These are phyloP conservation scores for Apis dorsata DNA, from an alignment of 1,140 invertebrate genomes.

Conservation along the genomic window DNA sequence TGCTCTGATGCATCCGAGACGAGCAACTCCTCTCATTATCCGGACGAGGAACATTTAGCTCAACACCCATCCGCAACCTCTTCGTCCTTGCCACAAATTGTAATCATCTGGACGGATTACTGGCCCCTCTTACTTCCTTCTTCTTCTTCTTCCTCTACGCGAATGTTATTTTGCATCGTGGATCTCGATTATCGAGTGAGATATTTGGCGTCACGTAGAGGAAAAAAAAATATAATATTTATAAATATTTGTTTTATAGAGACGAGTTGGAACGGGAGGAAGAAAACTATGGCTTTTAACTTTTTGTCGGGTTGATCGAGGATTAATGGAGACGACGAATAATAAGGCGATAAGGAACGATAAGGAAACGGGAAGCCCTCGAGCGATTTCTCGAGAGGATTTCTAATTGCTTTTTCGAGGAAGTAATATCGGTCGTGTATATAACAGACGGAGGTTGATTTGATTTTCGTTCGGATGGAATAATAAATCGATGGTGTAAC, in stretches of 20 bases:
- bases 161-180: not conserved
- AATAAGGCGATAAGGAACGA: not conserved
- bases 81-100: constrained; percentile 47
- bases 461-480: not conserved
- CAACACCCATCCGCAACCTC: constrained; percentile 39
- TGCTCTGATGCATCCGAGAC: constrained; percentile 42
- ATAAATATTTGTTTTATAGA: not conserved
- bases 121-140: not conserved
- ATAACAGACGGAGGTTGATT: not conserved
- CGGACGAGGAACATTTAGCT: constrained; percentile 50
- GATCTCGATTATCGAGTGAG: constrained; percentile 39
- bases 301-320: not conserved
- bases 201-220: constrained; percentile 13
- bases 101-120: constrained; percentile 47
- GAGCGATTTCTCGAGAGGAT: no score
- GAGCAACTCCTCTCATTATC: constrained; percentile 56
- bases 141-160: not conserved
- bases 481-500: not conserved
- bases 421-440: not conserved
- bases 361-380: not conserved
- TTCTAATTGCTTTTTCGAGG: not conserved
- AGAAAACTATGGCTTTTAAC: not conserved
- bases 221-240: not conserved
- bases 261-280: no score
- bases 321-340: not conserved